A percentile compares a stretch with the other conserved stretches of the same genome.
phyloP scores from a whole-genome alignment of 2,888 invertebrate genomes.

The Sylvicola fuscatus region DNA sequence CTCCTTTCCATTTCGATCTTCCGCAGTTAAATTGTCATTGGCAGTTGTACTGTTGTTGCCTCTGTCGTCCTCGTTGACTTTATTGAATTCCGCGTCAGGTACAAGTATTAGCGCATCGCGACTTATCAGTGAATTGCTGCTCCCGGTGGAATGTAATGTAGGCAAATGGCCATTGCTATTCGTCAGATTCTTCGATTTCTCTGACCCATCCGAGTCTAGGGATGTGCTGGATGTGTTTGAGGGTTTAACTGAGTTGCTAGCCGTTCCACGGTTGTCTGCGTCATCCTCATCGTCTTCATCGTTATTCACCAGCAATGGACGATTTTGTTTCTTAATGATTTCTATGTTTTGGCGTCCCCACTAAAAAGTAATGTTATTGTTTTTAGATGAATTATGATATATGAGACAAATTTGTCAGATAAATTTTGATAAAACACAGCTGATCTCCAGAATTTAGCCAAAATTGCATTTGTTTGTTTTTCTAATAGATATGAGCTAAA shows the following conservation, averaged over 20 bases:
- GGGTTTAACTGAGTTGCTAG: constrained; percentile 4
- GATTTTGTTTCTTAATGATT: constrained; percentile 34
- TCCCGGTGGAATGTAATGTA: not conserved
- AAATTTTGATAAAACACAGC: no score
- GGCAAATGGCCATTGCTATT: constrained; percentile 4
- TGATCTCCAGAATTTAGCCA: no score
- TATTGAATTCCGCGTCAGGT: constrained; percentile 29
- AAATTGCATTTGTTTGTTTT: no score
- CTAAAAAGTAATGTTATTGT: constrained; percentile 37
- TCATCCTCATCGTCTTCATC: constrained; percentile 28
- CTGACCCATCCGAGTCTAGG: constrained; percentile 23
- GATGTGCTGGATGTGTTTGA: constrained; percentile 25
- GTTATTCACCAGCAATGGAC: constrained; percentile 25
- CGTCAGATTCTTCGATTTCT: constrained; percentile 9
- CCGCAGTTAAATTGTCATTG: no score
- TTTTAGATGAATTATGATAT: no score
- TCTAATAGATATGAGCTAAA: no score
- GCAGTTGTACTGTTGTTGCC: no score
- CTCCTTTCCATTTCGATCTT: no score
- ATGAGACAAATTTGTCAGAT: no score
- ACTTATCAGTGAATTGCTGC: constrained; percentile 44
- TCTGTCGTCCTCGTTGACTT: constrained; percentile 2
- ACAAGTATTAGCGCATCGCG: constrained; percentile 52
- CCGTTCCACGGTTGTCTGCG: constrained; percentile 16
- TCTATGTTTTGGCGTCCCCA: constrained; percentile 70